These are phyloP conservation scores for Lithophane ornitopus DNA, from an alignment of 2,888 invertebrate species.

Conservation along the genomic window DNA sequence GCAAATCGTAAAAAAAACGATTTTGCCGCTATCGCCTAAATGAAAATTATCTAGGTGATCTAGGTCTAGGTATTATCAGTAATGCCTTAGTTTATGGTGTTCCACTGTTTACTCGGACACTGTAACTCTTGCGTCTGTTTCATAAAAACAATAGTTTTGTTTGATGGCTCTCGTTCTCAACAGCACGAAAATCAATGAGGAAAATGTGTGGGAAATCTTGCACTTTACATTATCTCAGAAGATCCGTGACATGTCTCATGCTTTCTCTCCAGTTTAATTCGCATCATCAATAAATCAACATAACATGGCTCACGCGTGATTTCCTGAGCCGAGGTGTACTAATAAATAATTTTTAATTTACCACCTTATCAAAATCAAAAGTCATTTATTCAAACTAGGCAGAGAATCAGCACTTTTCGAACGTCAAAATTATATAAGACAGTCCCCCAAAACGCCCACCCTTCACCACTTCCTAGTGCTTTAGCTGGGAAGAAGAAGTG, in stretches of 20 bases:
- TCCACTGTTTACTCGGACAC: constrained; percentile 32
- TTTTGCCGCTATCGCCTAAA: not conserved
- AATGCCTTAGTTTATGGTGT: not conserved
- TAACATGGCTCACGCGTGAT: not conserved
- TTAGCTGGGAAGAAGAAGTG: too few relatives aligned
- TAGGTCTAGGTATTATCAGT: not conserved
- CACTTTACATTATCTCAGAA: not conserved
- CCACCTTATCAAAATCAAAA: too few relatives aligned
- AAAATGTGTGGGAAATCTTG: not conserved
- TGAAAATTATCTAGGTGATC: not conserved
- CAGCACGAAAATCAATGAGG: not conserved
- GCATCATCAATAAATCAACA: constrained; percentile 19
- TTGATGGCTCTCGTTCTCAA: constrained; percentile 7
- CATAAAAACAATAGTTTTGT: constrained; percentile 71
- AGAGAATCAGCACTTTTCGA: too few relatives aligned
- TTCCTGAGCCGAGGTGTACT: not conserved
- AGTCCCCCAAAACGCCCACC: too few relatives aligned
- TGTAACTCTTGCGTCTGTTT: constrained; percentile 38
- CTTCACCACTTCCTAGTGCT: too few relatives aligned
- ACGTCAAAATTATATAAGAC: too few relatives aligned
- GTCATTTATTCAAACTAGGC: too few relatives aligned
- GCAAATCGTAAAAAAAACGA: not conserved
- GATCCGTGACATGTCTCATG: not conserved
- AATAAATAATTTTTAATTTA: too few relatives aligned
- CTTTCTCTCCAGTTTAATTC: not conserved